Evolutionary conservation across 2,797 vertebrate genomes (phyloP), one percentile per base, ranked within the genome.

Genomic region (Tenualosa ilisha): DNA sequence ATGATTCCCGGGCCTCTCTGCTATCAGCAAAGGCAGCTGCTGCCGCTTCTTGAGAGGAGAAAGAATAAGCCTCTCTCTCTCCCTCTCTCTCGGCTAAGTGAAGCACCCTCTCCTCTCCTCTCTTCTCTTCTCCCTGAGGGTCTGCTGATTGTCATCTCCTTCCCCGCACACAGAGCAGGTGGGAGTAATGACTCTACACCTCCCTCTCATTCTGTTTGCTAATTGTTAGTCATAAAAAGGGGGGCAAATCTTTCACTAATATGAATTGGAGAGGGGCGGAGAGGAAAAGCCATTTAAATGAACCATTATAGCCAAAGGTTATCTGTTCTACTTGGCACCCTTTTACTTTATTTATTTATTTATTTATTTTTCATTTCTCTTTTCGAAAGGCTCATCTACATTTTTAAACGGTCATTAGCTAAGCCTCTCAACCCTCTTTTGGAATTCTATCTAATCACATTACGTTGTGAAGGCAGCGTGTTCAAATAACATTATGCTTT

Each of bases 201-300:
- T 43, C 72, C 56, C 84, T 54, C 56, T 88, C 86, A 88, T 87
- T 86, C 85, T 87, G 81, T 84, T 87, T 85, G 81, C 54, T 88
- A 90, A 88, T 90, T 86, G 87, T 83, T 84, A 86, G 85, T 85
- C 84, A 88, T 90, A 87, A 75, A 43, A 75, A 31, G 86, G 88
- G 65, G 11, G 83, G 81, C 83, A 87, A 87, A 82, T 83, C 85
- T 83, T 88, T 87, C 68, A 81, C 89, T 88, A 87, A 82, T 85
- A 82, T 88, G 86, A 86, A 81, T 87, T 86, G 84, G 86, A 83
- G 84, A 13, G 84, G 84, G 84, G 87, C 17, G 84, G 86, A 84
- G 81, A 81, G 82, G 79, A 81, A 85, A 81, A 84, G 85, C 5
- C 31, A 87, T 85, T 84, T 85, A 83, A 87, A 86, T 83, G 81